These are phyloP conservation scores for Microcebus lehilahytsara DNA, from an alignment of 2,113 vertebrate species.

Conservation along the genomic window DNA sequence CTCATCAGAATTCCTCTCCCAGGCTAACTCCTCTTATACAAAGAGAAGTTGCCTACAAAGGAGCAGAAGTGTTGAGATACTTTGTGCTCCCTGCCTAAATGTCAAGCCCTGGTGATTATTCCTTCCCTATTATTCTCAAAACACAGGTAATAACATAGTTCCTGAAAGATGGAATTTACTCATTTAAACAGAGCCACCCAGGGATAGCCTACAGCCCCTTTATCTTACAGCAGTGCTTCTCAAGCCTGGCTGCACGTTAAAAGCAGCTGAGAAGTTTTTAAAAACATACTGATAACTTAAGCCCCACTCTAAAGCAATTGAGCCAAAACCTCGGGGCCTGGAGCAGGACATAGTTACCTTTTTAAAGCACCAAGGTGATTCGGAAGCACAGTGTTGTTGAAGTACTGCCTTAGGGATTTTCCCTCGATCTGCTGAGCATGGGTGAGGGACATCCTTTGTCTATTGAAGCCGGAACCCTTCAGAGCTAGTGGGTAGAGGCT, in stretches of 20 bases:
- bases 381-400: not conserved
- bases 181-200: constrained; percentile 6
- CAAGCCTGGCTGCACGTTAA: not conserved
- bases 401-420: not conserved
- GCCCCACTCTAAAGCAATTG: not conserved
- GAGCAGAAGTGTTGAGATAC: not conserved
- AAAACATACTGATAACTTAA: not conserved
- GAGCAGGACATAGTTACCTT: not conserved
- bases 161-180: constrained; percentile 24
- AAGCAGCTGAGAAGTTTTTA: not conserved
- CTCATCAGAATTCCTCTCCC: not conserved
- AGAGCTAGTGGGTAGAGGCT: not conserved
- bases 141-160: constrained; percentile 5
- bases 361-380: not conserved
- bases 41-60: not conserved
- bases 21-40: not conserved
- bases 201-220: not conserved
- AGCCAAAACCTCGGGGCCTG: not conserved
- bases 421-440: not conserved
- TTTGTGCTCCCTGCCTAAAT: constrained; percentile 20
- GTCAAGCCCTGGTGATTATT: constrained; percentile 29
- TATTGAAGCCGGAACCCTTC: not conserved
- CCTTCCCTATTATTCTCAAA: constrained; percentile 21
- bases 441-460: not conserved
- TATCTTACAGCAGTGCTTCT: not conserved